These are phyloP conservation scores for Diglossa brunneiventris DNA, from an alignment of 2,113 vertebrate genomes.

Conservation along the genomic window DNA sequence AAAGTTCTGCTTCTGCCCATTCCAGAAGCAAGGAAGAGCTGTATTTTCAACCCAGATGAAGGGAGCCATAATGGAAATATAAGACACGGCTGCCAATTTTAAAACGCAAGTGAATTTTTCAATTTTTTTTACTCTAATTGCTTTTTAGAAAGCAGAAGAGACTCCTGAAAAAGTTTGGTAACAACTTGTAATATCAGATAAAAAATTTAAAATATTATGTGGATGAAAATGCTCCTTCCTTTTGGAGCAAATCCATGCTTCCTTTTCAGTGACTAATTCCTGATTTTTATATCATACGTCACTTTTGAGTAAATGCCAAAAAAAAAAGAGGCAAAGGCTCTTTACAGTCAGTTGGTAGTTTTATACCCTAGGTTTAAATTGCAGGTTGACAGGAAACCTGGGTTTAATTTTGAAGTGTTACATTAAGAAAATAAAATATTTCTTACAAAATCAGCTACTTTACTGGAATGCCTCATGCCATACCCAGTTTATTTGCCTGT, in stretches of 20 bases:
- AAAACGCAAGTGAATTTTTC: background rate
- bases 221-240: background rate
- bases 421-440: conserved; percentile 13
- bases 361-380: conserved; percentile 3
- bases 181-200: background rate
- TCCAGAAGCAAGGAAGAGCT: background rate
- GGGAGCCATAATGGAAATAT: background rate
- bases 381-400: background rate
- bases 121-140: background rate
- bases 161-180: background rate
- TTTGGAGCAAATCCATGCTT: conserved; percentile 39
- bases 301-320: conserved; percentile 44
- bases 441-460: background rate
- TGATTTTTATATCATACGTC: conserved; percentile 24
- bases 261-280: conserved; percentile 38
- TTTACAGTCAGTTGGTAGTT: conserved; percentile 26
- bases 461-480: background rate
- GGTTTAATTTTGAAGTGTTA: conserved; percentile 1
- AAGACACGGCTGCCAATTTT: background rate
- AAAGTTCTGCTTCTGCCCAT: background rate
- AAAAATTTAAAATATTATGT: background rate
- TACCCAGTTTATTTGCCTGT: background rate
- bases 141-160: background rate
- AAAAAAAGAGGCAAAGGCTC: background rate
- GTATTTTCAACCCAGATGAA: background rate